Evolutionary conservation across 2,888 invertebrate species (phyloP), one percentile per base, ranked within the genome.

Genomic region (Ceramica pisi): DNA sequence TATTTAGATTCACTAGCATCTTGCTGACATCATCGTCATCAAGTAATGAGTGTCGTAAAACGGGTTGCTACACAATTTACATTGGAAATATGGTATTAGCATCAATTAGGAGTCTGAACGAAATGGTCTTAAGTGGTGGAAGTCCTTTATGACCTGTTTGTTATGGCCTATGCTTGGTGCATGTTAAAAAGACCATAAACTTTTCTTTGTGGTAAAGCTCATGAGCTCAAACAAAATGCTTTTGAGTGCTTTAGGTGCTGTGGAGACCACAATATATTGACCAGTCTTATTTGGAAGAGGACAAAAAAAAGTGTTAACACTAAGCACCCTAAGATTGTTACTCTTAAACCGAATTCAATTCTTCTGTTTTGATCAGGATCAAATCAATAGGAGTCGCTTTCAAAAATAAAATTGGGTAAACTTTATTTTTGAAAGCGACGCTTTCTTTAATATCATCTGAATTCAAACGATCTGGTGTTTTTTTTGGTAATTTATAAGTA

Each of bases 31-130:
- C 72, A 75, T 57, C 60, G 44, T 55, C 48, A 59, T 63, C 55
- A 68, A 75, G 59, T 68, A 68, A 66, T 60, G 59, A 56, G 7
- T 5, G 31, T 75, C 66, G 67, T 81, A 71, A 81, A 81, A 71
- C 35, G 19, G 46, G 53, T 55, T 51, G 48, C 31, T 38, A 66
- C 59, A 51, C 55, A 51, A 72, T 78, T 68, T 72, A 70, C 82
- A 81, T 81, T 51, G 67, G 55, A 67, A 63, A 78, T 65, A 56
- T 63, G 19, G 53, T 35, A 64, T 77, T 77, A 81, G 48, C 57
- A 62, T 65, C 57, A 67, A 69, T 81, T 71, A 82, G 60, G 59
- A 79, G 67, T 64, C 79, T 23, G 41, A 48, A 65, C 66, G 59
- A 75, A 81, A 61, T 69, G 26, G 50, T 60, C 10, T 41, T 67